Conservation (phyloP, 2,797 vertebrate species). For the Pseudochirops cupreus region DNA sequence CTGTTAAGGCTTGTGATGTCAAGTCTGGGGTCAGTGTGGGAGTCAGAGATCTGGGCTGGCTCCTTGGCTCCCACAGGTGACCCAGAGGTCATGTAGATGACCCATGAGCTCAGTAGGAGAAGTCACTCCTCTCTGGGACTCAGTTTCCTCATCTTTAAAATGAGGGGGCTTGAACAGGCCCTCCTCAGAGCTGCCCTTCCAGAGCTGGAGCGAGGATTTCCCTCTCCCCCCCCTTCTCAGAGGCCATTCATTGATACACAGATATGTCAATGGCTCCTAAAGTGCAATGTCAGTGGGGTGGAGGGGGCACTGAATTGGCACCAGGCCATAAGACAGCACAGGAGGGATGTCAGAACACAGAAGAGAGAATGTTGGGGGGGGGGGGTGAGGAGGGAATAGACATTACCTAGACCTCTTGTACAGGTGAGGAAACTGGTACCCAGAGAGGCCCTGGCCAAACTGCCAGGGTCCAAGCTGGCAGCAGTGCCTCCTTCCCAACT, state of each 20-base stretch:
- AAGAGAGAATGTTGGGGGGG: background rate
- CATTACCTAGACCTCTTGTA: background rate
- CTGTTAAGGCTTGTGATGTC: background rate
- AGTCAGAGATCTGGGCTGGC: background rate
- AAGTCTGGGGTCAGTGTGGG: background rate
- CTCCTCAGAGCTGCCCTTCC: background rate
- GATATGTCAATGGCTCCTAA: background rate
- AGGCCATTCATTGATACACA: background rate
- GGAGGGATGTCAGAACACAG: background rate
- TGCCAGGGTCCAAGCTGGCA: background rate
- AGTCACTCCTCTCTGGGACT: background rate
- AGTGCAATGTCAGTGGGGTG: background rate
- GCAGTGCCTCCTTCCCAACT: background rate
- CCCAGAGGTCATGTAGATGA: no score
- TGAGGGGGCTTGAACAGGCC: background rate
- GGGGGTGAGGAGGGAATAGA: background rate
- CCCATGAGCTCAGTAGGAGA: no score
- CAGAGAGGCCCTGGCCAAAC: background rate
- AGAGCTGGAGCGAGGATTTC: background rate
- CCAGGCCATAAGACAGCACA: background rate
- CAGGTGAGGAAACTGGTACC: background rate
- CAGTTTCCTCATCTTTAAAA: background rate
- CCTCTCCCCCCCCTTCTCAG: background rate
- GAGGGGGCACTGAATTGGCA: background rate
- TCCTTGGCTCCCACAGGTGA: background rate